A percentile compares a stretch with the other conserved stretches of the same genome.
Conservation (phyloP, 1,140 invertebrate species). For the Temnothorax curvispinosus region DNA sequence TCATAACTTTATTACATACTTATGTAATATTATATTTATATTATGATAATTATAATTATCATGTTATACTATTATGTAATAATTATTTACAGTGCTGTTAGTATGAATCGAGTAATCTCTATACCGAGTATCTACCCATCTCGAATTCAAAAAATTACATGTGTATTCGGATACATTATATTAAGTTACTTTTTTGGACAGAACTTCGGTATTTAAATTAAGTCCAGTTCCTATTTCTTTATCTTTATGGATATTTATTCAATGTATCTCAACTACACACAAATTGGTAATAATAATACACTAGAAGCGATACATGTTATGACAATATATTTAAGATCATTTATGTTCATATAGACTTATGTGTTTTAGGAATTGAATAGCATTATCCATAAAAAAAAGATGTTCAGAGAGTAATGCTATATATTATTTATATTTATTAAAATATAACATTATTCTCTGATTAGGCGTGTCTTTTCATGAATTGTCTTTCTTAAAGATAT, state of each 20-base stretch:
- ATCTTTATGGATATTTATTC: background rate
- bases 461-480: background rate
- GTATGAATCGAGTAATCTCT: background rate
- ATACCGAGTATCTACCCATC: background rate
- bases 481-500: background rate
- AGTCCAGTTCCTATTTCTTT: background rate
- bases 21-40: conserved; percentile 47
- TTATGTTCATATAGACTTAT: background rate
- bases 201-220: background rate
- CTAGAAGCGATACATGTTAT: background rate
- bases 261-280: background rate
- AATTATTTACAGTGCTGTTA: conserved; percentile 29
- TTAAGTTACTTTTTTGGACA: conserved; percentile 1
- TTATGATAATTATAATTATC: conserved; percentile 32
- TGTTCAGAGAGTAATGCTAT: conserved; percentile 22
- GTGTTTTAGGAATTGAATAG: conserved; percentile 3
- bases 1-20: background rate
- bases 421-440: conserved; percentile 10
- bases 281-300: conserved; percentile 19
- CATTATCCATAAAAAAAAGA: background rate
- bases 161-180: background rate
- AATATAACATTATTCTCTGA: conserved; percentile 23
- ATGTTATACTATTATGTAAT: conserved; percentile 37
- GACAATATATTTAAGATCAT: conserved; percentile 15
- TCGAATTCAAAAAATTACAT: conserved; percentile 3